A percentile compares a stretch with the other conserved stretches of the same genome.
Evolutionary conservation across 2,113 vertebrate genomes (phyloP).

Genomic region (Cinclus cinclus): DNA sequence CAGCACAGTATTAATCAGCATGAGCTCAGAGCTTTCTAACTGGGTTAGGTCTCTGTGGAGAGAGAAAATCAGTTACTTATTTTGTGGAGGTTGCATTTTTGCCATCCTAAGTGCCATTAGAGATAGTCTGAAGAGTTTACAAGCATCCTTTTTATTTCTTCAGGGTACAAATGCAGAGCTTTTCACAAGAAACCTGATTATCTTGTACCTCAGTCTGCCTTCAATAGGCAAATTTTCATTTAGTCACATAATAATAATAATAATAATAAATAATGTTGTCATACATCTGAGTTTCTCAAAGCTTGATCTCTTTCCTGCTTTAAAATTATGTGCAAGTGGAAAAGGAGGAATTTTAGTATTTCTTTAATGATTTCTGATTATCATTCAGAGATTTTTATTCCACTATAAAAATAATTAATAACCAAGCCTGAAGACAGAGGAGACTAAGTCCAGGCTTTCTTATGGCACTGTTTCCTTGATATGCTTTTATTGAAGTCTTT

Average conservation of each 20-base stretch:
- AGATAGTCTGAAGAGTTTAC: background rate
- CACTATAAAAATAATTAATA: background rate
- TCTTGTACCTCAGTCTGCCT: background rate
- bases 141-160: background rate
- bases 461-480: background rate
- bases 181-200: background rate
- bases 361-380: background rate
- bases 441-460: background rate
- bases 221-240: background rate
- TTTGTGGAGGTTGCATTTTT: conserved; percentile 24
- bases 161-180: background rate
- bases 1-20: background rate
- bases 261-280: background rate
- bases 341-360: background rate
- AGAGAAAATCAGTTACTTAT: conserved; percentile 6
- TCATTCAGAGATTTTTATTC: background rate
- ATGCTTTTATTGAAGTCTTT: background rate
- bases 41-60: background rate
- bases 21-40: background rate
- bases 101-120: background rate
- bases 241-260: background rate
- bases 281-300: background rate
- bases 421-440: background rate
- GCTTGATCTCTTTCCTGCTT: background rate
- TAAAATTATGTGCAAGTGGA: background rate